Percentiles rank a stretch among this genome's conserved stretches.
Evolutionary conservation across 2,888 invertebrate species (phyloP).

Genomic region (Ornithoptera alexandrae): DNA sequence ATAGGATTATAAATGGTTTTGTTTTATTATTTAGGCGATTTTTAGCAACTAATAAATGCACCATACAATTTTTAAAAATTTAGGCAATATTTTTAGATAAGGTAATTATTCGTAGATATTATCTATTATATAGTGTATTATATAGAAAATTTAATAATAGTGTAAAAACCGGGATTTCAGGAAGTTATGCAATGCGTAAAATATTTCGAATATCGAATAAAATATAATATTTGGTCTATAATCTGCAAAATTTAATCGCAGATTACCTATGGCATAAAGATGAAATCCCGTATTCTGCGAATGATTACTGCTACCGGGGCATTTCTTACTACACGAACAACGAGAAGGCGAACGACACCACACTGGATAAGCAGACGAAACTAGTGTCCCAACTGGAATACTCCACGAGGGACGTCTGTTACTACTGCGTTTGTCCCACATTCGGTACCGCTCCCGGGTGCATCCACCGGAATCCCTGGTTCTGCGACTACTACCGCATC

Average conservation of each 20-base stretch:
- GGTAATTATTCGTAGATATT: too few species aligned
- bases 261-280: constrained; percentile 71
- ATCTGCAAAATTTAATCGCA: constrained; percentile 36
- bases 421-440: constrained; percentile 58
- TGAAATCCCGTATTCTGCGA: constrained; percentile 61
- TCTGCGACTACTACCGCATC: constrained; percentile 56
- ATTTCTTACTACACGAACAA: constrained; percentile 64
- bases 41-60: too few species aligned
- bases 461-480: constrained; percentile 50
- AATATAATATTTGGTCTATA: too few species aligned
- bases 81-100: too few species aligned
- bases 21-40: too few species aligned
- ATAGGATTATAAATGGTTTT: too few species aligned
- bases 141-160: too few species aligned
- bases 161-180: too few species aligned
- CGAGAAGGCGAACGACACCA: constrained; percentile 50
- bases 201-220: too few species aligned
- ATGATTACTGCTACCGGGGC: constrained; percentile 54
- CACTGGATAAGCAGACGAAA: constrained; percentile 48
- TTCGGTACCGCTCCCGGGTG: constrained; percentile 47
- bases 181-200: too few species aligned
- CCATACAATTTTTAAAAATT: too few species aligned
- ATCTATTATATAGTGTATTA: too few species aligned
- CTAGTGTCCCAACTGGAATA: constrained; percentile 54
- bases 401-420: constrained; percentile 45